These are phyloP conservation scores for Girardia tigrina DNA, from an alignment of 2,888 invertebrate species.

Conservation along the genomic window DNA sequence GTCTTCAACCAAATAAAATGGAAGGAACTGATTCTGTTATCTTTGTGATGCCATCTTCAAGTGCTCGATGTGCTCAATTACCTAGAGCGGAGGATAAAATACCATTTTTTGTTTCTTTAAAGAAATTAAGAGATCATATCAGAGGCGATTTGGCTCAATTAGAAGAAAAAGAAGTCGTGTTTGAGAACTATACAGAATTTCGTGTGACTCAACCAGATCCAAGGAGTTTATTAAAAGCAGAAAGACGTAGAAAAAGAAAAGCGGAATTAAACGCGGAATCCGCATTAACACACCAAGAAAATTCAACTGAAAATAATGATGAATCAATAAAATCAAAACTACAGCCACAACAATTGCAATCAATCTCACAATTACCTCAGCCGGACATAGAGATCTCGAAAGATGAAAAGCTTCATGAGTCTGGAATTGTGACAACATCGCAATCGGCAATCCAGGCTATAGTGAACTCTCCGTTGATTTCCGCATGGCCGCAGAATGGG, in stretches of 20 bases:
- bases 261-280: slow-evolving; percentile 24
- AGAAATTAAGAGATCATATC: slow-evolving; percentile 82
- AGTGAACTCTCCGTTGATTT: background rate
- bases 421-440: too few relatives aligned
- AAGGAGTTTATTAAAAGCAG: slow-evolving; percentile 35
- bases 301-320: background rate
- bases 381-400: background rate
- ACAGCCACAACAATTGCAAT: too few relatives aligned
- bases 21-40: slow-evolving; percentile 90
- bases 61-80: slow-evolving; percentile 84
- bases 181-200: slow-evolving; percentile 41
- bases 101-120: slow-evolving; percentile 84
- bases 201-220: slow-evolving; percentile 36
- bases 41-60: slow-evolving; percentile 98
- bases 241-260: slow-evolving; percentile 35
- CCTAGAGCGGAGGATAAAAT: slow-evolving; percentile 95
- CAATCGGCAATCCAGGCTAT: background rate
- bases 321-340: background rate
- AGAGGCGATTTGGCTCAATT: slow-evolving; percentile 58
- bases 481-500: slow-evolving; percentile 3
- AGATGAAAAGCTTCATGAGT: background rate
- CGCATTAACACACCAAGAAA: background rate
- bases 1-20: slow-evolving; percentile 78
- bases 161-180: slow-evolving; percentile 46
- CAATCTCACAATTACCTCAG: background rate